Conservation (phyloP, 2,113 vertebrate genomes). For the Syrmaticus mikado region DNA sequence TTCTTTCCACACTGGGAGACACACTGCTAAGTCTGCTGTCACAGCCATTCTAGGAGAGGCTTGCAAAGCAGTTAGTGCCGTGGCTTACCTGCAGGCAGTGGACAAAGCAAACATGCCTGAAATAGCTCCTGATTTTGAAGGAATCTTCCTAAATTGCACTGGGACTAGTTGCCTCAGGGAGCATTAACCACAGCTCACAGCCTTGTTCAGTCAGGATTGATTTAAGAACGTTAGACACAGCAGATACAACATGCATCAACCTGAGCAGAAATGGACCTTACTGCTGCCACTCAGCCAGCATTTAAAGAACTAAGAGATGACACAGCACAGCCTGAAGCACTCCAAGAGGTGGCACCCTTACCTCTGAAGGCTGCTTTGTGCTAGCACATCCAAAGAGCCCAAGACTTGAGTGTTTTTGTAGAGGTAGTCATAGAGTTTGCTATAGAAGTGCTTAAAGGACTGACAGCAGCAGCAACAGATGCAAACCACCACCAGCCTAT, state of each 20-base stretch:
- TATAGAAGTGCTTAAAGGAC: neutral
- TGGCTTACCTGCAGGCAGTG: conserved; percentile 24
- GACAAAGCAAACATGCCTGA: neutral
- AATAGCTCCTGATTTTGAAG: conserved; percentile 19
- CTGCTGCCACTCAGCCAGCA: neutral
- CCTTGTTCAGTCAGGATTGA: neutral
- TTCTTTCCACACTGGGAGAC: neutral
- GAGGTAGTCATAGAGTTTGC: neutral
- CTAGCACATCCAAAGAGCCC: neutral
- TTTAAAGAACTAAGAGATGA: neutral
- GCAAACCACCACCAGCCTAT: neutral
- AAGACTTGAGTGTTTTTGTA: neutral
- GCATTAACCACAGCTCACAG: neutral
- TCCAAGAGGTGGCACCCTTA: neutral
- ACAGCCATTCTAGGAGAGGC: neutral
- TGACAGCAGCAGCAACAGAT: neutral
- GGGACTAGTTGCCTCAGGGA: neutral
- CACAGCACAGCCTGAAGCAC: neutral
- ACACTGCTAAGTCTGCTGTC: neutral
- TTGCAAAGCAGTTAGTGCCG: neutral
- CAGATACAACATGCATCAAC: neutral
- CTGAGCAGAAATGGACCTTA: neutral
- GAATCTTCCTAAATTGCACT: neutral
- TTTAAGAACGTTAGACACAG: neutral
- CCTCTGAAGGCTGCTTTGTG: fast-evolving